These are phyloP conservation scores for Poicephalus gulielmi DNA, from an alignment of 2,113 vertebrate species.

Conservation along the genomic window DNA sequence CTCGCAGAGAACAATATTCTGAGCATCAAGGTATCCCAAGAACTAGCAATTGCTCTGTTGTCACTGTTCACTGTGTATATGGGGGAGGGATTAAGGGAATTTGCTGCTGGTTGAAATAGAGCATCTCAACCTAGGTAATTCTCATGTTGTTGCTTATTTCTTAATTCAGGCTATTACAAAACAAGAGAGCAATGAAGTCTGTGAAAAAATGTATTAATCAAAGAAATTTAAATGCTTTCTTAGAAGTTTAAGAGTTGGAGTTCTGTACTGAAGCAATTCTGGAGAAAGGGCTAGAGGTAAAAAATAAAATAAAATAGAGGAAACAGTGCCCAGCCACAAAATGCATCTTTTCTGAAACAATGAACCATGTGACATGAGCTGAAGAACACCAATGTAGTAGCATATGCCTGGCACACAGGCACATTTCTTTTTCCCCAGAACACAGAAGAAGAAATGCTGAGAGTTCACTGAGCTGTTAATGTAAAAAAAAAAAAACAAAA, in stretches of 20 bases:
- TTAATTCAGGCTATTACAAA: conserved; percentile 43
- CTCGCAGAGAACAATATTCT: not conserved
- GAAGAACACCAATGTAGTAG: not conserved
- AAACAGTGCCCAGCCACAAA: not conserved
- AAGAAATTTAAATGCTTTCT: conserved; percentile 19
- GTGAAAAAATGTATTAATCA: conserved; percentile 12
- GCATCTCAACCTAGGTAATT: not conserved
- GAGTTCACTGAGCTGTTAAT: not conserved
- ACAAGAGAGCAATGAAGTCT: conserved; percentile 25
- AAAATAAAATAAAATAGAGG: not conserved
- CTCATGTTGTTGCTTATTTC: not conserved
- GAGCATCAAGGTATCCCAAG: not conserved
- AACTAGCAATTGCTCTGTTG: not conserved
- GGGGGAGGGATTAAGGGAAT: not conserved
- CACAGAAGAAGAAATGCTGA: not conserved
- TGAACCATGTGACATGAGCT: not conserved
- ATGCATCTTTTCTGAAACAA: not conserved
- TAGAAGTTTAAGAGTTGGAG: conserved; percentile 35
- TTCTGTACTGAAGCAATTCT: conserved; percentile 26
- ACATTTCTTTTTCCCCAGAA: not conserved
- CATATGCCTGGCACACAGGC: not conserved
- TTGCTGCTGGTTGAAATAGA: not conserved
- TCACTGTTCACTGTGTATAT: not conserved
- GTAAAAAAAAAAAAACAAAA: not conserved
- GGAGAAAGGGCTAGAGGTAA: not conserved